These are phyloP conservation scores for Caligus rogercresseyi DNA, from an alignment of 1,140 invertebrate species.

Conservation along the genomic window DNA sequence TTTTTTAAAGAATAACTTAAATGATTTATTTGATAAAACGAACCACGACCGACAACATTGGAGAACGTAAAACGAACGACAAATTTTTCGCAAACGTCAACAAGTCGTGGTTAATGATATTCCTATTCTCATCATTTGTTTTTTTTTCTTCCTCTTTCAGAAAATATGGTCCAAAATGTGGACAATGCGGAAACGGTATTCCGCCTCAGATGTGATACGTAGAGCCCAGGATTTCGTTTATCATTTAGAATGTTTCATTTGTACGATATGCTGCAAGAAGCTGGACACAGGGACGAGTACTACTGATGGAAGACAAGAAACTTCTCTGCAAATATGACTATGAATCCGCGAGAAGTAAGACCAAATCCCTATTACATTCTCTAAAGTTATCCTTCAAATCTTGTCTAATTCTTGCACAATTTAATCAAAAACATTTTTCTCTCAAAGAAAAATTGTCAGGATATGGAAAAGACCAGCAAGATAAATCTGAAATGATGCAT, in stretches of 20 bases:
- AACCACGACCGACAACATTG: neutral
- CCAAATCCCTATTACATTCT: conserved; percentile 24
- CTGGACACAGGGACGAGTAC: conserved; percentile 95
- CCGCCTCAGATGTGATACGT: conserved; percentile 91
- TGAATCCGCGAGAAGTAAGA: conserved; percentile 67
- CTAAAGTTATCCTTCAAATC: neutral
- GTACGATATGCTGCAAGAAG: conserved; percentile 79
- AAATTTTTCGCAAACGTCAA: neutral
- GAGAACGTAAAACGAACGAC: neutral
- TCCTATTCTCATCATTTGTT: neutral
- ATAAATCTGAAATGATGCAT: neutral
- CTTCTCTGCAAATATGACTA: conserved; percentile 94
- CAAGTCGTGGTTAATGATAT: neutral
- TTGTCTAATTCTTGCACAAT: neutral
- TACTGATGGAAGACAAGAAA: conserved; percentile 94
- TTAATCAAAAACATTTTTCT: neutral
- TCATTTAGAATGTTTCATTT: conserved; percentile 91
- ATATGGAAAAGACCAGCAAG: neutral
- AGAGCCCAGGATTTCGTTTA: conserved; percentile 86
- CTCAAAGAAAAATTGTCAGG: neutral
- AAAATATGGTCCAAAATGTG: conserved; percentile 90
- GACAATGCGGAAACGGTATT: conserved; percentile 87
- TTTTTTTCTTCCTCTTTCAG: conserved; percentile 36
- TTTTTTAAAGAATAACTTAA: neutral
- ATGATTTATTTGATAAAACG: neutral